A percentile compares a stretch with the other conserved stretches of the same genome.
Conservation (phyloP, 2,113 vertebrate species). For the Cygnus atratus region DNA sequence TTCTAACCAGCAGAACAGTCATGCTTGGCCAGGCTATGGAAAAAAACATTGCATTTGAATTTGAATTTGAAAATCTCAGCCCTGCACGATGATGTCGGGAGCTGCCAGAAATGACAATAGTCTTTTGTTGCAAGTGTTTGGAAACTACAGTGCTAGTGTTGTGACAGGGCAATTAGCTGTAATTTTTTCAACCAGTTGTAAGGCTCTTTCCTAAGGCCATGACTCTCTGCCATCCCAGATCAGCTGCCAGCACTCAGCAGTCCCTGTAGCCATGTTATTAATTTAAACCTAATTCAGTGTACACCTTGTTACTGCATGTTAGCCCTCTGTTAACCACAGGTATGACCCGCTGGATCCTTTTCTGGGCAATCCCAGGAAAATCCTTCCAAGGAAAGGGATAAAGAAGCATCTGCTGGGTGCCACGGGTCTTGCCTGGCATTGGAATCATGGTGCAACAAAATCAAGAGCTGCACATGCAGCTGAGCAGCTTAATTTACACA, state of each 20-base stretch:
- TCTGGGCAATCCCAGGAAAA: neutral
- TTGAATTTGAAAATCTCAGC: neutral
- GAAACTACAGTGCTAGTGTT: neutral
- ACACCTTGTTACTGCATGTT: neutral
- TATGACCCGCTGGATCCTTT: neutral
- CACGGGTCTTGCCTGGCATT: neutral
- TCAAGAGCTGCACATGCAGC: neutral
- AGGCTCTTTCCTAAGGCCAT: neutral
- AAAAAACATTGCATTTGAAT: neutral
- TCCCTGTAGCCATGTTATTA: neutral
- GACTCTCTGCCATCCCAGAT: neutral
- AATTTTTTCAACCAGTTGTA: neutral
- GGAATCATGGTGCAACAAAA: neutral
- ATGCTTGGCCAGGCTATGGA: neutral
- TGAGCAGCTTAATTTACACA: neutral
- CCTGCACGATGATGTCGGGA: neutral
- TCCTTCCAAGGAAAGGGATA: neutral
- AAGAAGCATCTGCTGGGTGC: neutral
- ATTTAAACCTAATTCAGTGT: neutral
- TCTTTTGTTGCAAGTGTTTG: constrained; percentile 1
- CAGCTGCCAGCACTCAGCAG: neutral
- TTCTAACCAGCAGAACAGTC: neutral
- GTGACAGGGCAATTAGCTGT: neutral
- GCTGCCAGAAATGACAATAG: constrained; percentile 10
- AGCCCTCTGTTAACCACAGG: neutral